Base-by-base conservation (phyloP, 2,797 vertebrate genomes). In the Heliangelus exortis region DNA sequence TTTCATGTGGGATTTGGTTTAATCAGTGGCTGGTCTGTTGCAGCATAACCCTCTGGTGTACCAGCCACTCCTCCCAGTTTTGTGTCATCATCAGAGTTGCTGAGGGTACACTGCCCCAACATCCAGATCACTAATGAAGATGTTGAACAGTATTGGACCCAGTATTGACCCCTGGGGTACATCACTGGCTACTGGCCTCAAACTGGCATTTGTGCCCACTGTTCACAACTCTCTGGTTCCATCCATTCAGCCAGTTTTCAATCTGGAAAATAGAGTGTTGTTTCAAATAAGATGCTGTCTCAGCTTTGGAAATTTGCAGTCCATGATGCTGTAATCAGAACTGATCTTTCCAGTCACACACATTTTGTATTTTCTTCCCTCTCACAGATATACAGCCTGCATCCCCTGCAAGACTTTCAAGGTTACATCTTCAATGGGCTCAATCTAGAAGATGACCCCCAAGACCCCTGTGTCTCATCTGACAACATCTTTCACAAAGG, bases 401-500 rank as follows among this genome's bases (percentile, higher is more conserved):
- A 98, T 72, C 96, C 97, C 10, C 26, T 96, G 19, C 78, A 72
- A 73, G 95, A 97, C 21, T 85, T 95, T 12, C 87, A 92, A 96
- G 95, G 95, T 58, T 98, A 98, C 9, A 8, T 95, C 76, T 96
- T 97, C 66, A 68, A 82, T 10, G 96, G 90, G 7, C 80, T 97
- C 74, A 92, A 96, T 62, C 86, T 98, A 71, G 97, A 98, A 63
- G 97, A 98, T 51, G 71, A 68, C 19, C 94, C 71, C 13, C 58
- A 69, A 72, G 95, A 97, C 5, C 93, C 97, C 15, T 98, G 98
- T 87, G 77, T 98, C 55, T 86, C 97, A 62, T 84, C 97, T 82
- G 96, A 96, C 21, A 94, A 95, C 59, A 97, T 98, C 76, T 98
- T 98, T 85, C 87, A 97, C 73, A 97, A 97, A 69, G 97, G 97